Base-by-base conservation (phyloP, 1,140 invertebrate genomes). In the Aphidius ervi region DNA sequence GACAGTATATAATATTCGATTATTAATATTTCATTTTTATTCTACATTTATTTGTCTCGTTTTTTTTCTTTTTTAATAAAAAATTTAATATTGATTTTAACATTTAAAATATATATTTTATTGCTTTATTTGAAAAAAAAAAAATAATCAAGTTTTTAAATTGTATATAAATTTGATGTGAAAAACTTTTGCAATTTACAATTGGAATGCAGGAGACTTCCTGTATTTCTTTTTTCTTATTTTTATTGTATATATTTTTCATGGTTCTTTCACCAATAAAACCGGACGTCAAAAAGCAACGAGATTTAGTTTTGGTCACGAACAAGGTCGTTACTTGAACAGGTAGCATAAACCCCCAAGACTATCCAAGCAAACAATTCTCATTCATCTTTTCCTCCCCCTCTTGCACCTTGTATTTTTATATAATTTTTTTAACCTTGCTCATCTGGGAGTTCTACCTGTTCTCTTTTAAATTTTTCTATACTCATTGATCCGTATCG, bases 221-320 rank as follows among this genome's bases (percentile, higher is more conserved):
- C 43, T 55, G 57, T 63, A 46, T 46, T 31, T 31, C 10, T 58
- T 61, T 59, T 49, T 58, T 56, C 46, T 39, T 16, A 45, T 49
- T 16, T 49, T 9, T 58, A 41, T 31, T 31, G 46, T 47, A 9
- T 42, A 45, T 55, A 23, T 53, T 42, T 48, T 54, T 52, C 55
- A 47, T 56, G 40, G 41, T 46, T 50, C 41, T 9, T 8, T 46
- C 46, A 31, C 47, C 46, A 47, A 31, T 48, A 8, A 39, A 42
- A 62, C 63, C 63, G 63, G 63, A 65, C 63, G 59, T 61, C 43
- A 58, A 46, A 31, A 31, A 31, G 53, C 20, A 58, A 46, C 45
- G 57, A 40, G 54, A 65, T 67, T 67, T 65, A 56, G 45, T 67
- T 67, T 31, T 67, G 57, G 66, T 65, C 63, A 67, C 62, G 66